These are phyloP conservation scores for Periophthalmus magnuspinnatus DNA, from an alignment of 2,797 vertebrate species.

Conservation along the genomic window DNA sequence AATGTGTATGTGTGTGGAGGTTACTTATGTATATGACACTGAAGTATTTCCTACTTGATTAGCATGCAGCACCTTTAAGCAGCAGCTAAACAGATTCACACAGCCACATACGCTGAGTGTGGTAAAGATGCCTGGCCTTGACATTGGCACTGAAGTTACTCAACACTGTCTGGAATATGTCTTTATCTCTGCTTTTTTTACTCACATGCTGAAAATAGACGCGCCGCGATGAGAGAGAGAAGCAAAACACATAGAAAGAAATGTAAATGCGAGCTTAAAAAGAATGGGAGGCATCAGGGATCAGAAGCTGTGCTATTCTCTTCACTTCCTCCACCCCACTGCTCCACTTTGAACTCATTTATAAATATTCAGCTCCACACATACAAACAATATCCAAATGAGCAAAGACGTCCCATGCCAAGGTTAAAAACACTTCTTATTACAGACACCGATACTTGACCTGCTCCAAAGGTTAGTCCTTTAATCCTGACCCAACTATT, in stretches of 20 bases:
- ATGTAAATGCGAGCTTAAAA: conserved; percentile 72
- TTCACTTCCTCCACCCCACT: conserved; percentile 70
- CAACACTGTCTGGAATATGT: conserved; percentile 20
- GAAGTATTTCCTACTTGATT: conserved; percentile 33
- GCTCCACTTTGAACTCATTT: conserved; percentile 78
- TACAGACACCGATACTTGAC: conserved; percentile 63
- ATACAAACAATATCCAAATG: conserved; percentile 74
- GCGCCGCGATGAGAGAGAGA: conserved; percentile 57
- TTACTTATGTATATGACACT: conserved; percentile 31
- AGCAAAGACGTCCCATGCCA: conserved; percentile 68
- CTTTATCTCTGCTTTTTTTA: conserved; percentile 45
- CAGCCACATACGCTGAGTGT: conserved; percentile 25
- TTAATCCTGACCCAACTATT: conserved; percentile 62
- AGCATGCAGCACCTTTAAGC: conserved; percentile 27
- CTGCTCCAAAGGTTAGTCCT: conserved; percentile 66
- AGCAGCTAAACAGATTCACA: conserved; percentile 46
- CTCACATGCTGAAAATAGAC: conserved; percentile 71
- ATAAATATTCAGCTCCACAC: conserved; percentile 75
- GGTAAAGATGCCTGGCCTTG: conserved; percentile 13
- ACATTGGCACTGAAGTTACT: conserved; percentile 11
- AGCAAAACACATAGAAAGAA: conserved; percentile 60
- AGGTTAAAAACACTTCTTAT: conserved; percentile 73
- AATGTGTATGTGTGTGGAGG: conserved; percentile 15
- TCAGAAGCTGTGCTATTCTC: conserved; percentile 70
- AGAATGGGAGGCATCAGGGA: conserved; percentile 70